A percentile compares a stretch with the other conserved stretches of the same genome.
Evolutionary conservation across 2,888 invertebrate species (phyloP).

Genomic region (Meghimatium bilineatum): DNA sequence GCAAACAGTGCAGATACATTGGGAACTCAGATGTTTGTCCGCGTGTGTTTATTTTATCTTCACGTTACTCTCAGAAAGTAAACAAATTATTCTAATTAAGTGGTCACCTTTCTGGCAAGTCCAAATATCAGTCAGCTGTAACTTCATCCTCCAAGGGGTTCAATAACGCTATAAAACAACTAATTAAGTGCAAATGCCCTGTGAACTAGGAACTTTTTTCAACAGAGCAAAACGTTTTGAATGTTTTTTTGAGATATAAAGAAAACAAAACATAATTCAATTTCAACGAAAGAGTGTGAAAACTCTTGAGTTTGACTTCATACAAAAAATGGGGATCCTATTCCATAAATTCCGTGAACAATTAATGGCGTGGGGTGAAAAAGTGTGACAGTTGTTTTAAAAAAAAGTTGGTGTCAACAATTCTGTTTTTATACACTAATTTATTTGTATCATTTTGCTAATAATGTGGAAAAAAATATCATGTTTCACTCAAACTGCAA

Average conservation of each 20-base stretch:
- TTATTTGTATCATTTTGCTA: too few relatives aligned
- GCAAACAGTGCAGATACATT: background rate
- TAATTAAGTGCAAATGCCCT: background rate
- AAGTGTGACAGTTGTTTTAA: too few relatives aligned
- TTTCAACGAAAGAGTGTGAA: constrained; percentile 4
- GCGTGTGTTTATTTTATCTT: background rate
- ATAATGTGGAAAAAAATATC: too few relatives aligned
- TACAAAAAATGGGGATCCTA: too few relatives aligned
- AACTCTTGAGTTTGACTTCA: background rate
- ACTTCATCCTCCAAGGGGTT: background rate
- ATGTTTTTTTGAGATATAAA: background rate
- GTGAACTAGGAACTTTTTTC: background rate
- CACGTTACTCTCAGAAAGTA: background rate
- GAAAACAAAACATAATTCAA: constrained; percentile 1
- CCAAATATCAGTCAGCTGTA: background rate
- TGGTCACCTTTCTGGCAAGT: background rate
- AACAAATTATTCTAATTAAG: background rate
- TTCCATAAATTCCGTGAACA: too few relatives aligned
- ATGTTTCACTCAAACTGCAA: too few relatives aligned
- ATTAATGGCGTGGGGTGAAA: too few relatives aligned
- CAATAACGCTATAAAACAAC: background rate
- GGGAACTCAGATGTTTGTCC: background rate
- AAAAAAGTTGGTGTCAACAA: too few relatives aligned
- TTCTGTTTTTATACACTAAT: too few relatives aligned
- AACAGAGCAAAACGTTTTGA: background rate